Evolutionary conservation across 2,113 vertebrate species (phyloP), one percentile per base, ranked within the genome.

Genomic region (Sinosuthora webbiana): DNA sequence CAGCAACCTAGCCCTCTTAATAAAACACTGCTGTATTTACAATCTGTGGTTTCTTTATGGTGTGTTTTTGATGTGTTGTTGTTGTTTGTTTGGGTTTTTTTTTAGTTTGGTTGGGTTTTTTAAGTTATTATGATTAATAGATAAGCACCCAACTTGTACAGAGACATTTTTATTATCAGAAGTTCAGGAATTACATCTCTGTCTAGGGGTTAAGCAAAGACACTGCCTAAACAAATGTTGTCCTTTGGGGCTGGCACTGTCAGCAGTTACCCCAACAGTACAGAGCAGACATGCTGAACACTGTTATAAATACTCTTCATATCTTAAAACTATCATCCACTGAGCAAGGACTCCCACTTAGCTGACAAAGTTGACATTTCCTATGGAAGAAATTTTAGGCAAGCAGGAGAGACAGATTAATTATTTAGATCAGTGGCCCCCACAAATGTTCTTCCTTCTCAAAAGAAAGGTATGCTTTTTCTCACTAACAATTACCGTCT

Each of bases 21-120:
- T 27, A 83, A 80, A 53, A 31, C 7, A 45, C 7, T 16, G 4
- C 3, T 68, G 6, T 30, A 57, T 67, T 95, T 74, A 50, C 18
- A 70, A 10, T 47, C 17, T 59, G 7, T 39, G 5, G 4, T 31
- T 57, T 77, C 6, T 56, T 83, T 82, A 6, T 35, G 8, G 18
- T 28, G 12, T 47, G 11, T 3, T 55, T 62, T 42, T 45, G 8
- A 23, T 27, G 6, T 0, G 0, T 12, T 11, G 41, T 42, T 45
- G 6, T 28, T 9, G 9, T 52, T 52, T 10, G 21, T 17, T 53
- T 55, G 15, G 31, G 15, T 9, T 14, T 35, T 42, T 60, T 45
- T 30, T 23, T 3, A 14, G 4, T 62, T 76, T 49, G 3, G 2
- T 23, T 42, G 16, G 9, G 1, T 25, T 78, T 52, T 47, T 67